Evolutionary conservation across 2,888 invertebrate genomes (phyloP).

Genomic region (Orthosia gothica): DNA sequence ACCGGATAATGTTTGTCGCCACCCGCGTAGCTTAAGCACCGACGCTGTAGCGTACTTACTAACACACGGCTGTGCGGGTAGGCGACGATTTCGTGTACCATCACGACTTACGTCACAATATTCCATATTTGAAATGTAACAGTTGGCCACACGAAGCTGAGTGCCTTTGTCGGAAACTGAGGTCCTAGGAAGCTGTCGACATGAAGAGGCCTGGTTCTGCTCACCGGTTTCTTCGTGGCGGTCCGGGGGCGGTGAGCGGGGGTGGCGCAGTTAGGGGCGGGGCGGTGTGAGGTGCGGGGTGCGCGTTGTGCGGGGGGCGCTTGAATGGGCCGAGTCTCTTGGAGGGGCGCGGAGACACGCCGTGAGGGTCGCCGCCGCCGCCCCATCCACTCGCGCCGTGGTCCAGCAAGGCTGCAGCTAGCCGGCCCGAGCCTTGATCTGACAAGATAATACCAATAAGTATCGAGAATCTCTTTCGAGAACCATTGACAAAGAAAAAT

Average conservation of each 20-base stretch:
- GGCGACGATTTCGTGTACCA: constrained; percentile 6
- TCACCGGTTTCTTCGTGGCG: constrained; percentile 84
- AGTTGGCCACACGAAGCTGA: constrained; percentile 23
- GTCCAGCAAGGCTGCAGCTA: constrained; percentile 92
- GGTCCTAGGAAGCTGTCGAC: constrained; percentile 43
- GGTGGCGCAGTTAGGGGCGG: constrained; percentile 70
- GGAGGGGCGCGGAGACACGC: constrained; percentile 93
- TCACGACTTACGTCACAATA: constrained; percentile 1
- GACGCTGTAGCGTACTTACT: constrained; percentile 10
- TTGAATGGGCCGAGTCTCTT: constrained; percentile 94
- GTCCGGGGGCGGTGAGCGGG: constrained; percentile 69
- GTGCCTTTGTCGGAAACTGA: constrained; percentile 12
- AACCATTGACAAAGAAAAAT: constrained; percentile 8
- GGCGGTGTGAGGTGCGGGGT: constrained; percentile 62
- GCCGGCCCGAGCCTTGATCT: constrained; percentile 86
- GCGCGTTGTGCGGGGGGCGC: constrained; percentile 78
- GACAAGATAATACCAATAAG: constrained; percentile 35
- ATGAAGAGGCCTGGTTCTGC: constrained; percentile 42
- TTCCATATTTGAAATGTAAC: constrained; percentile 4
- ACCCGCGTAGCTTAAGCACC: constrained; percentile 23
- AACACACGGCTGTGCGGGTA: constrained; percentile 15
- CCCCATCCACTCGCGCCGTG: constrained; percentile 88
- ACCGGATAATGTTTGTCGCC: constrained; percentile 21
- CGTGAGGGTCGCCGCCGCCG: constrained; percentile 76
- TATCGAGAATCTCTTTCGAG: neutral